Evolutionary conservation across 2,888 invertebrate species (phyloP), one percentile per base, ranked within the genome.

Genomic region (Glomeris marginata): DNA sequence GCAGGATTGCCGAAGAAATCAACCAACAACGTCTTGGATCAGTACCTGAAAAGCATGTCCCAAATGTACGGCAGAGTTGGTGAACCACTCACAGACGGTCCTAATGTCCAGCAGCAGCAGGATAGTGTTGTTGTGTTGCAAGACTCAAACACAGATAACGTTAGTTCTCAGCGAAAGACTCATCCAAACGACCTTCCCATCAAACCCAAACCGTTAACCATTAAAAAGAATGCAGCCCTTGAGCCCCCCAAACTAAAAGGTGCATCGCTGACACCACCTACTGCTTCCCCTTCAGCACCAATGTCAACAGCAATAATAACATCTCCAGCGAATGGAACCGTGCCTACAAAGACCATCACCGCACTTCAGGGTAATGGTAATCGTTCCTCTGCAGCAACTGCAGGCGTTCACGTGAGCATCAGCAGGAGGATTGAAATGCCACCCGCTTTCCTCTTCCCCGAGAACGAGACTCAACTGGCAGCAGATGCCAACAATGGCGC

Each of bases 191-290:
- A 68, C 54, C 65, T 68, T 51, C 67, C 69, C 16, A 80, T 87
- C 56, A 87, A 87, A 70, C 84, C 87, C 1, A 80, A 84, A 58
- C 86, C 86, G 0, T 66, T 87, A 54, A 84, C 84, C 42, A 79
- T 86, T 55, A 78, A 84, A 67, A 87, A 87, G 65, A 82, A 81
- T 58, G 80, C 81, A 13, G 53, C 55, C 5, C 38, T 57, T n/a
- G 56, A 57, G 38, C 58, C 58, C 2, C 58, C 58, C 2, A 55
- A 55, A 46, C 47, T 58, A 28, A 57, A 55, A 53, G 51, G 43
- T 36, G 28, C 28, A 28, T 38, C 40, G 28, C 16, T 47, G 28
- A 34, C 43, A 5, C 45, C 47, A 10, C 45, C 51, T n/a, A 49
- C 45, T 21, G 37, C 35, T 5, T 28, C 33, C 8, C n/a, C 34